A percentile compares a stretch with the other conserved stretches of the same genome.
Conservation (phyloP, 2,797 vertebrate genomes). For the Enteromius viviparus region DNA sequence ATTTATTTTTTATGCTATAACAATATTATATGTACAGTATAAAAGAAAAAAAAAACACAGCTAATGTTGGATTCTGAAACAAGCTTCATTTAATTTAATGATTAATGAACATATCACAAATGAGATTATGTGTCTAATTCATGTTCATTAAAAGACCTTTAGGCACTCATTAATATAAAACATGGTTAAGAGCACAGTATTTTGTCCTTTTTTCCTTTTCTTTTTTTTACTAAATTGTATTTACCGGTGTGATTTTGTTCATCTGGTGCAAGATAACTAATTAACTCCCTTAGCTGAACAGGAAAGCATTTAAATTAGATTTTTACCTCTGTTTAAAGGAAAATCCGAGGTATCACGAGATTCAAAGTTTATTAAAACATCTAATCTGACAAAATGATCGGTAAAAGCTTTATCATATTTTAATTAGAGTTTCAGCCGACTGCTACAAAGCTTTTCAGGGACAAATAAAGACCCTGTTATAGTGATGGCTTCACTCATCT, state of each 20-base stretch:
- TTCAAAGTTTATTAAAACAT: conserved; percentile 60
- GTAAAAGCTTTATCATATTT: conserved; percentile 52
- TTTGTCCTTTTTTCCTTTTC: not conserved
- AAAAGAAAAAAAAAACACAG: no score
- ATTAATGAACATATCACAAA: not conserved
- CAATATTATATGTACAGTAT: no score
- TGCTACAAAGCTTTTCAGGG: conserved; percentile 43
- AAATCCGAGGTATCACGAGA: conserved; percentile 36
- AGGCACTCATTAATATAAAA: conserved; percentile 20
- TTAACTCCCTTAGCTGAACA: conserved; percentile 32
- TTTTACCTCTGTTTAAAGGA: conserved; percentile 37
- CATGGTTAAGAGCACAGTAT: conserved; percentile 3
- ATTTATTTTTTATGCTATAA: not conserved
- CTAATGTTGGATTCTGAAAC: not conserved
- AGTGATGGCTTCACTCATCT: conserved; percentile 28
- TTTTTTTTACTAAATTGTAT: conserved; percentile 29
- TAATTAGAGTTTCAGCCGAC: conserved; percentile 57
- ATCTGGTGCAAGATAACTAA: conserved; percentile 26
- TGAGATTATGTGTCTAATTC: conserved; percentile 11
- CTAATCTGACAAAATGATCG: conserved; percentile 59
- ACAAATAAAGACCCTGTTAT: conserved; percentile 45
- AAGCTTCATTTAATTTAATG: not conserved
- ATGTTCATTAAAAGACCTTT: not conserved
- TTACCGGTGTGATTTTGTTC: conserved; percentile 38
- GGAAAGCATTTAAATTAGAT: conserved; percentile 37